Conservation (phyloP, 2,113 vertebrate genomes). For the Thalassarche chlororhynchos region DNA sequence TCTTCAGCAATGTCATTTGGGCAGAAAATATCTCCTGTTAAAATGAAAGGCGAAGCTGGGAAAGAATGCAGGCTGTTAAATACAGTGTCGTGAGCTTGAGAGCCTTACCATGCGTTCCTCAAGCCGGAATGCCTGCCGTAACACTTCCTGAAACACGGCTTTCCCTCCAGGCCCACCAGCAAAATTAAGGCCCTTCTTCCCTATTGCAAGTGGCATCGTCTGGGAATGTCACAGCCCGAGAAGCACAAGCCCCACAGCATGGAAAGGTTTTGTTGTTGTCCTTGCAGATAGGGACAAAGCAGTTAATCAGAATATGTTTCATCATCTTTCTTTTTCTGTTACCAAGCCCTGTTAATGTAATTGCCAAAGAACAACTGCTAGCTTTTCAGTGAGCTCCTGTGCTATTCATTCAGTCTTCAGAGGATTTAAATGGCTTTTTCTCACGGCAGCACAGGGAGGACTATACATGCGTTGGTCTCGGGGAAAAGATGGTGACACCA, state of each 20-base stretch:
- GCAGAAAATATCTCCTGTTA: background rate
- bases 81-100: conserved; percentile 20
- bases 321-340: background rate
- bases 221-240: conserved; percentile 17
- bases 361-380: conserved; percentile 14
- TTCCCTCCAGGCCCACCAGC: background rate
- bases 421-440: conserved; percentile 31
- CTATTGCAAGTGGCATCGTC: background rate
- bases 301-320: conserved; percentile 42
- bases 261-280: background rate
- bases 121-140: background rate
- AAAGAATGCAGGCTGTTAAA: conserved; percentile 50
- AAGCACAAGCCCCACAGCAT: background rate
- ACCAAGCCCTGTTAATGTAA: background rate
- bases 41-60: conserved; percentile 49
- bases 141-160: background rate
- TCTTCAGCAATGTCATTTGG: background rate
- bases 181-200: background rate
- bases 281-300: background rate
- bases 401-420: background rate
- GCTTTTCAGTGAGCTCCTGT: conserved; percentile 46
- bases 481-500: background rate
- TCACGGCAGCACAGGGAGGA: background rate
- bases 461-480: background rate
- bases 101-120: conserved; percentile 10